Evolutionary conservation across 2,888 invertebrate genomes (phyloP).

Genomic region (Matsumyia berberina): DNA sequence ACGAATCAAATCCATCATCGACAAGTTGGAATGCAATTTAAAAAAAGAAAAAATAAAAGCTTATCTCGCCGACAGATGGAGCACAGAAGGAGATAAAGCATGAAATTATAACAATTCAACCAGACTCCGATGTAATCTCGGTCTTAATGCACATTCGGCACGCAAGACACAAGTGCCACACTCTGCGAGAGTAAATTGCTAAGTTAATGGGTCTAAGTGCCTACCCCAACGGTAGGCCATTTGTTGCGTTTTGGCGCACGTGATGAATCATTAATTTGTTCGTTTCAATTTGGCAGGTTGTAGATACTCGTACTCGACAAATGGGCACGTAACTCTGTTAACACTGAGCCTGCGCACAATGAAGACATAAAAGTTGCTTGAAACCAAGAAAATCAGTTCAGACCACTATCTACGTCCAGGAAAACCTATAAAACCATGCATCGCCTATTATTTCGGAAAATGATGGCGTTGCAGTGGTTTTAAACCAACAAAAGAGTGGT

Average conservation of each 20-base stretch:
- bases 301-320: too few relatives aligned
- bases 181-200: constrained; percentile 9
- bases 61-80: constrained; percentile 47
- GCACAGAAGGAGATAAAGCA: constrained; percentile 58
- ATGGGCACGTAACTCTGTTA: too few relatives aligned
- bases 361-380: too few relatives aligned
- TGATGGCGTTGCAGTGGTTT: too few relatives aligned
- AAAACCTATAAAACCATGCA: too few relatives aligned
- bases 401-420: too few relatives aligned
- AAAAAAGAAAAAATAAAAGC: constrained; percentile 17
- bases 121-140: constrained; percentile 50
- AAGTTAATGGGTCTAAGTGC: constrained; percentile 57
- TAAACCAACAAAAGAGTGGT: too few relatives aligned
- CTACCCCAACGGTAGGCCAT: constrained; percentile 32
- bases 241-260: constrained; percentile 47
- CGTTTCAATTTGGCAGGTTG: constrained; percentile 4
- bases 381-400: too few relatives aligned
- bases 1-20: constrained; percentile 60
- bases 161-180: constrained; percentile 45
- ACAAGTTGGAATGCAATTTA: constrained; percentile 53
- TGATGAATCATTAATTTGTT: constrained; percentile 53
- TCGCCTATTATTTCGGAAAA: too few relatives aligned
- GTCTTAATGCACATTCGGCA: constrained; percentile 61
- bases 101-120: constrained; percentile 66
- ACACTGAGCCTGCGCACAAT: too few relatives aligned